Conservation (phyloP, 1,140 invertebrate genomes). For the Brachionus plicatilis region DNA sequence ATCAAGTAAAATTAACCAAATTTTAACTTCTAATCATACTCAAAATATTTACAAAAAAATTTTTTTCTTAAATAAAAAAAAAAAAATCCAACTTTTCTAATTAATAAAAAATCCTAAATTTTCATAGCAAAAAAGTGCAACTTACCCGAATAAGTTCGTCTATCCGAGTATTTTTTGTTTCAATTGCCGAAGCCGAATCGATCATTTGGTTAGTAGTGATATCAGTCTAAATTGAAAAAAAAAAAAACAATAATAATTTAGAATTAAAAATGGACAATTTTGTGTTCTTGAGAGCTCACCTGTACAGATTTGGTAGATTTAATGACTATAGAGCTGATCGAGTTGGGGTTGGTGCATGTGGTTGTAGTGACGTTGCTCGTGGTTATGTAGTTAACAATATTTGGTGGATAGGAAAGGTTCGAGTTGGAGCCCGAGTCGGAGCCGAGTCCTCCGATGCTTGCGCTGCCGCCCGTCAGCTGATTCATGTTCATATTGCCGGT, state of each 20-base stretch:
- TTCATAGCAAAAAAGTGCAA: background rate
- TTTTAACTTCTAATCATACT: too few relatives aligned
- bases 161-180: conserved; percentile 34
- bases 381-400: conserved; percentile 27
- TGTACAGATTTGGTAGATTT: conserved; percentile 1
- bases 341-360: background rate
- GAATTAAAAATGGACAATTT: background rate
- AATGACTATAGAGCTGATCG: background rate
- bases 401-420: conserved; percentile 33
- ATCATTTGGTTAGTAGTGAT: conserved; percentile 38
- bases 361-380: background rate
- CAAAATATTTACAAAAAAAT: too few relatives aligned
- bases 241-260: background rate
- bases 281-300: background rate
- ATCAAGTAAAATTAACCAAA: too few relatives aligned
- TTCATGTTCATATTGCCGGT: background rate
- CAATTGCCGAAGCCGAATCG: conserved; percentile 33
- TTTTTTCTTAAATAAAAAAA: too few relatives aligned
- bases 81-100: too few relatives aligned
- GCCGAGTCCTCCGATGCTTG: background rate
- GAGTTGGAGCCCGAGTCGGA: conserved; percentile 32
- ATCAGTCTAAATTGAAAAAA: background rate
- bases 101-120: too few relatives aligned
- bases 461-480: background rate
- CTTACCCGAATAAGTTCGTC: conserved; percentile 24